Evolutionary conservation across 2,888 invertebrate species (phyloP).

Genomic region (Papilio gigon): DNA sequence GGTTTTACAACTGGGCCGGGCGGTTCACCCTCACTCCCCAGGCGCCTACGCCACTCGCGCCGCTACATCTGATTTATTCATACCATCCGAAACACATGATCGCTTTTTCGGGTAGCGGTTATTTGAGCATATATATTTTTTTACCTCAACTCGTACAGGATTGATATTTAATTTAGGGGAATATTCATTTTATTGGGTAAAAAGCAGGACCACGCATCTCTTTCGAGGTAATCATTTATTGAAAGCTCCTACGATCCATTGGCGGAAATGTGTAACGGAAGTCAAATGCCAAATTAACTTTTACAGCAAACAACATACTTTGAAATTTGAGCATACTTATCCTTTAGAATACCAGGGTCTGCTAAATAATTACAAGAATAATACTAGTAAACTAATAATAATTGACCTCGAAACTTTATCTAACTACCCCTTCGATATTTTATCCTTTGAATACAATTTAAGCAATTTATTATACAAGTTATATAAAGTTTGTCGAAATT

Average conservation of each 20-base stretch:
- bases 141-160: slow-evolving; percentile 58
- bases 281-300: background rate
- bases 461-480: background rate
- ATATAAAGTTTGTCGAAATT: background rate
- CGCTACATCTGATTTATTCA: slow-evolving; percentile 80
- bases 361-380: background rate
- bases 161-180: slow-evolving; percentile 55
- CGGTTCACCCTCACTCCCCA: slow-evolving; percentile 62
- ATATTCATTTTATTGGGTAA: slow-evolving; percentile 46
- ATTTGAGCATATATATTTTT: slow-evolving; percentile 57
- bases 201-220: slow-evolving; percentile 35
- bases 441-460: no score
- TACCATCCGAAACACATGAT: slow-evolving; percentile 79
- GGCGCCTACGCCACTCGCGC: slow-evolving; percentile 71
- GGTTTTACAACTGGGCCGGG: slow-evolving; percentile 74
- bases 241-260: slow-evolving; percentile 42
- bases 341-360: background rate
- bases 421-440: background rate
- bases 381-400: background rate
- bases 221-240: slow-evolving; percentile 43
- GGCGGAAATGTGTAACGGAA: slow-evolving; percentile 29
- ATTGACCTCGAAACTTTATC: background rate
- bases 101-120: slow-evolving; percentile 67
- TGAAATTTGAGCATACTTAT: background rate
- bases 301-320: background rate